Evolutionary conservation across 1,140 invertebrate genomes (phyloP).

Genomic region (Ditylenchus dipsaci): DNA sequence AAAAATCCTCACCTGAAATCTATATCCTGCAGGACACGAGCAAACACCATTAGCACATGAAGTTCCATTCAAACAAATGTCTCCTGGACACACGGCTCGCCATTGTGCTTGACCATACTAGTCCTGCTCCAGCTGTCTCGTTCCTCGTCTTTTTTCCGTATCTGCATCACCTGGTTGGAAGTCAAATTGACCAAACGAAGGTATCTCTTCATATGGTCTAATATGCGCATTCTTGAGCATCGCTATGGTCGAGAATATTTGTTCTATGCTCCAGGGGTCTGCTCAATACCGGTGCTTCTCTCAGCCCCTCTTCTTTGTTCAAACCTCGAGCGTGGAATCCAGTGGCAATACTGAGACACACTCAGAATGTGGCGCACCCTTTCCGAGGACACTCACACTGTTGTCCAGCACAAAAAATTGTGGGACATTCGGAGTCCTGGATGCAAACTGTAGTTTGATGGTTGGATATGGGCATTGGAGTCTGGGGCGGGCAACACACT

Average conservation of each 20-base stretch:
- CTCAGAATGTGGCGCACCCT: not conserved
- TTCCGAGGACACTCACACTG: slow-evolving; percentile 16
- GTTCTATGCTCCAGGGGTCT: not conserved
- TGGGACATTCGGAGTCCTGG: slow-evolving; percentile 13
- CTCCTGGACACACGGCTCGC: slow-evolving; percentile 34
- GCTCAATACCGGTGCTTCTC: not conserved
- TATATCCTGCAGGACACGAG: slow-evolving; percentile 20
- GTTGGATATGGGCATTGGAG: slow-evolving; percentile 5
- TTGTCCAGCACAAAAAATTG: slow-evolving; percentile 9
- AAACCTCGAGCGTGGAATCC: not conserved
- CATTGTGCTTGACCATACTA: slow-evolving; percentile 10
- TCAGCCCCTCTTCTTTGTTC: not conserved
- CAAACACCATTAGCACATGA: slow-evolving; percentile 26
- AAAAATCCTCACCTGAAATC: slow-evolving; percentile 12
- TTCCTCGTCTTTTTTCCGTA: not conserved
- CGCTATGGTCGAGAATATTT: slow-evolving; percentile 13
- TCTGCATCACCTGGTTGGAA: not conserved
- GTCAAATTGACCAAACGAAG: not conserved
- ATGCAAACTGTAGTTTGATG: slow-evolving; percentile 7
- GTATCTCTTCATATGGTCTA: not conserved
- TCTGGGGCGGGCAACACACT: slow-evolving; percentile 18
- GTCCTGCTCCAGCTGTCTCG: not conserved
- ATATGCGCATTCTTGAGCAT: slow-evolving; percentile 14
- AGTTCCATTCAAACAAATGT: slow-evolving; percentile 39
- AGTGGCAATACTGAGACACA: not conserved